These are phyloP conservation scores for Dendropsophus ebraccatus DNA, from an alignment of 2,113 vertebrate genomes.

Conservation along the genomic window DNA sequence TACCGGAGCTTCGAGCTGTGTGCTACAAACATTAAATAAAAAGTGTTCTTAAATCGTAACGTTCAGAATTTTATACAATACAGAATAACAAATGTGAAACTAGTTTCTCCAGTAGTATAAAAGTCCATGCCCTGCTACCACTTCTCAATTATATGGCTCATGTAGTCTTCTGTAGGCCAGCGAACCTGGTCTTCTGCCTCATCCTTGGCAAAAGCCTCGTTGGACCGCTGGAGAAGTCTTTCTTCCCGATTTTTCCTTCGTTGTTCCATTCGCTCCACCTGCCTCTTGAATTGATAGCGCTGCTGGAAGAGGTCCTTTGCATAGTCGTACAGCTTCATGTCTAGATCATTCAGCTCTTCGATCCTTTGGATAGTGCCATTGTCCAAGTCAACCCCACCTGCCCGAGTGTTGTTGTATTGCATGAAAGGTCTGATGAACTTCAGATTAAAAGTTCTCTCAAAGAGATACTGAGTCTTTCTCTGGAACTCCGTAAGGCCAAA, in stretches of 20 bases:
- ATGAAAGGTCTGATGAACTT: conserved; percentile 97
- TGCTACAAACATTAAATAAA: conserved; percentile 53
- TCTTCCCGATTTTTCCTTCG: conserved; percentile 86
- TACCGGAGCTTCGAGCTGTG: conserved; percentile 32
- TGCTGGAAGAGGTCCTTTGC: conserved; percentile 98
- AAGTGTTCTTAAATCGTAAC: conserved; percentile 39
- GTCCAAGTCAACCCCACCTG: conserved; percentile 92
- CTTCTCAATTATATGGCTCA: conserved; percentile 99
- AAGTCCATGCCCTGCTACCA: conserved; percentile 84
- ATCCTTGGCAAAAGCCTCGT: conserved; percentile 77
- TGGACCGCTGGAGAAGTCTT: conserved; percentile 80
- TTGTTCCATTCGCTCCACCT: conserved; percentile 92
- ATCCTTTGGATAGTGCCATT: conserved; percentile 89
- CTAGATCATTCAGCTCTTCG: conserved; percentile 96
- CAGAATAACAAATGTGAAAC: conserved; percentile 50
- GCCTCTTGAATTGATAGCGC: conserved; percentile 94
- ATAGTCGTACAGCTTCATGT: conserved; percentile 98
- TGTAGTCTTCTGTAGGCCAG: conserved; percentile 97
- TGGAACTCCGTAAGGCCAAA: conserved; percentile 98
- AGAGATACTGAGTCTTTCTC: conserved; percentile 98
- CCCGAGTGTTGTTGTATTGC: conserved; percentile 98
- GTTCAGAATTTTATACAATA: conserved; percentile 42
- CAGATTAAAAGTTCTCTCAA: conserved; percentile 94
- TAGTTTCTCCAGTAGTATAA: conserved; percentile 64
- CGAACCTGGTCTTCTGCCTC: conserved; percentile 81